These are phyloP conservation scores for Macropus fuliginosus DNA, from an alignment of 2,797 vertebrate species.

Conservation along the genomic window DNA sequence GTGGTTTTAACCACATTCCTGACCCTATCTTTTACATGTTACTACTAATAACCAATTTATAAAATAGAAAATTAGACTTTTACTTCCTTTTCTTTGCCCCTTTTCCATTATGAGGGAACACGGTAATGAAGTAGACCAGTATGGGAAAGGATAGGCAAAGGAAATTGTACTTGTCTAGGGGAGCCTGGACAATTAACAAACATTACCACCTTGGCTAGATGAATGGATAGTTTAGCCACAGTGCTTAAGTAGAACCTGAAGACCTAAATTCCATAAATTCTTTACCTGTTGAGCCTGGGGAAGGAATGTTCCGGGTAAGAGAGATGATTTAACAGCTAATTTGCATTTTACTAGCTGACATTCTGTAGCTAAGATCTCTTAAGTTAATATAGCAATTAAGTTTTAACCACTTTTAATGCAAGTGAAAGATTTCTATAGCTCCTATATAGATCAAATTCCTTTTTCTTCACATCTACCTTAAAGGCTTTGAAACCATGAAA, in stretches of 20 bases:
- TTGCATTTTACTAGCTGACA: conserved; percentile 65
- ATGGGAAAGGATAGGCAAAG: neutral
- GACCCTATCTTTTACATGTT: conserved; percentile 39
- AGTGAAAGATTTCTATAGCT: conserved; percentile 45
- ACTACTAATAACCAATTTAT: conserved; percentile 64
- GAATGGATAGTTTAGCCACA: conserved; percentile 62
- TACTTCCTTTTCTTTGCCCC: neutral
- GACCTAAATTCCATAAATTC: conserved; percentile 78
- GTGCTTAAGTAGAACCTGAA: conserved; percentile 71
- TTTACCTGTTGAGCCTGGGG: conserved; percentile 72
- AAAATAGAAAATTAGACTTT: conserved; percentile 48
- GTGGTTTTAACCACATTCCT: conserved; percentile 69
- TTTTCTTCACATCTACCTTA: conserved; percentile 12
- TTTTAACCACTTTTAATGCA: conserved; percentile 42
- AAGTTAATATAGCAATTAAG: conserved; percentile 50
- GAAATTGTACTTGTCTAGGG: conserved; percentile 10
- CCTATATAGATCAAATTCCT: neutral
- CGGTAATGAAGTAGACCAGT: conserved; percentile 14
- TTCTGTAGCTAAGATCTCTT: conserved; percentile 61
- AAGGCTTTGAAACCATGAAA: conserved; percentile 18
- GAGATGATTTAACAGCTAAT: neutral
- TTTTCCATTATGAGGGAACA: conserved; percentile 35
- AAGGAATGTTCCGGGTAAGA: conserved; percentile 65
- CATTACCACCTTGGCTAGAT: conserved; percentile 43
- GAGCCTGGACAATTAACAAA: conserved; percentile 39